A percentile compares a stretch with the other conserved stretches of the same genome.
Evolutionary conservation across 2,113 vertebrate species (phyloP).

Genomic region (Syngnathoides biaculeatus): DNA sequence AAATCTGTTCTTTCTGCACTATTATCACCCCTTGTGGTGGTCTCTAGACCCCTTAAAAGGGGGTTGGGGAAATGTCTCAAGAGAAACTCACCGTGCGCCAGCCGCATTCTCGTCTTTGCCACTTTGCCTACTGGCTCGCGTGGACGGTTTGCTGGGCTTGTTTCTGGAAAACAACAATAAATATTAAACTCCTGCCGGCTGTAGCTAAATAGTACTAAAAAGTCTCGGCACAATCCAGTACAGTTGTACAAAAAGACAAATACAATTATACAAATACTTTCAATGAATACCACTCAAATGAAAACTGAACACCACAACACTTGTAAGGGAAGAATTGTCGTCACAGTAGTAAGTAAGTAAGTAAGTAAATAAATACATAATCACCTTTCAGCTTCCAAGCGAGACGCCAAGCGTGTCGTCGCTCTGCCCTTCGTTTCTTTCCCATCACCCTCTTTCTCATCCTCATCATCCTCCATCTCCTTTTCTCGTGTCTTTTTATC

Average conservation of each 20-base stretch:
- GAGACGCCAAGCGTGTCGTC: conserved; percentile 82
- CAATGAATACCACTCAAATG: background rate
- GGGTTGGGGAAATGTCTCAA: background rate
- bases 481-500: conserved; percentile 71
- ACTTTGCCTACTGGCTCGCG: conserved; percentile 63
- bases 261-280: background rate
- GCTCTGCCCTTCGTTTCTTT: conserved; percentile 68
- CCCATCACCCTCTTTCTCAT: conserved; percentile 66
- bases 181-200: conserved; percentile 18
- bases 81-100: conserved; percentile 59
- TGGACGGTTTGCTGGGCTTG: conserved; percentile 71
- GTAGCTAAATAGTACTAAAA: background rate
- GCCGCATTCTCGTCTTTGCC: conserved; percentile 64
- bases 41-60: too few relatives aligned
- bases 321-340: background rate
- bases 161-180: conserved; percentile 60
- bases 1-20: too few relatives aligned
- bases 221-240: background rate
- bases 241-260: background rate
- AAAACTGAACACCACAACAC: too few relatives aligned
- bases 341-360: background rate
- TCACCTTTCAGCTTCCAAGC: conserved; percentile 89
- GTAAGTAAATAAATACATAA: too few relatives aligned
- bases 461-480: conserved; percentile 73
- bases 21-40: too few relatives aligned